Percentiles rank a stretch among this genome's conserved stretches.
phyloP scores from a whole-genome alignment of 2,113 vertebrate genomes.

The Tachuris rubrigastra region DNA sequence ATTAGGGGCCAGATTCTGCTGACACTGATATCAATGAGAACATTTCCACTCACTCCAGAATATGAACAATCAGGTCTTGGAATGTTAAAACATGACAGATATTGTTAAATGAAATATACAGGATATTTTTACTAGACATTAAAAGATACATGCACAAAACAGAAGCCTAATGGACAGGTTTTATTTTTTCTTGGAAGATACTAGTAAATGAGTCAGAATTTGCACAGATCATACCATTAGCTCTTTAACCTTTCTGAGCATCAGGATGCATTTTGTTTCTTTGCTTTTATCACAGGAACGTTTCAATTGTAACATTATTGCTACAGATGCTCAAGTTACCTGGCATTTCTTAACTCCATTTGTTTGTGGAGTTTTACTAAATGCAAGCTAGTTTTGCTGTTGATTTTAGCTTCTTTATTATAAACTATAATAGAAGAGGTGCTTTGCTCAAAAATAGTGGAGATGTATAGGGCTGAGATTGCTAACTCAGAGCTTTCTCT shows the following conservation, averaged over 20 bases:
- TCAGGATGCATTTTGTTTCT: not conserved
- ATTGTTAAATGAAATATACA: not conserved
- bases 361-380: not conserved
- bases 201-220: not conserved
- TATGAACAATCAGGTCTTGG: not conserved
- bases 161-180: not conserved
- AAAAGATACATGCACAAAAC: not conserved
- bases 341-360: not conserved
- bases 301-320: not conserved
- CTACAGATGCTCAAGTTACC: not conserved
- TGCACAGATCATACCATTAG: not conserved
- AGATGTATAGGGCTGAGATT: not conserved
- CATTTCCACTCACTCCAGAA: not conserved
- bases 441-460: not conserved
- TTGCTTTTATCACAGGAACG: not conserved
- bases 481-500: not conserved
- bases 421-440: not conserved
- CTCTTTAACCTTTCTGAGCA: not conserved
- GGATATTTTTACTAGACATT: not conserved
- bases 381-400: not conserved
- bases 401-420: not conserved
- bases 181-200: not conserved
- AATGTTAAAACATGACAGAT: slow-evolving; percentile 1
- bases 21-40: slow-evolving; percentile 8
- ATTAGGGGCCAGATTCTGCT: not conserved